phyloP scores from a whole-genome alignment of 2,797 vertebrate species.

The Cheirogaleus major region DNA sequence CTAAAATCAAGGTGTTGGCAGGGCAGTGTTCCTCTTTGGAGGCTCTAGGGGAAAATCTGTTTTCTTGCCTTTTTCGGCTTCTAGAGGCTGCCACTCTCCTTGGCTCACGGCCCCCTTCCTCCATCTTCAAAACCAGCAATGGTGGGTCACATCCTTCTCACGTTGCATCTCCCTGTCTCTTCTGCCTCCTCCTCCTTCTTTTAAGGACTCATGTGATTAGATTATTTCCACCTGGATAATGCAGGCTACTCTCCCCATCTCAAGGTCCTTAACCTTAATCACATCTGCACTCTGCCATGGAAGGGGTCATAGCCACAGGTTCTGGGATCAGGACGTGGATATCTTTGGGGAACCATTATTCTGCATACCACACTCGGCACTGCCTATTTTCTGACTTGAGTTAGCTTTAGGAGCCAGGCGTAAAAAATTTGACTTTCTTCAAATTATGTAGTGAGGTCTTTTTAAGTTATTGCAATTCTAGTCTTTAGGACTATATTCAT shows the following conservation, averaged over 20 bases:
- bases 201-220: background rate
- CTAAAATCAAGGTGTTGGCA: background rate
- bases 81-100: background rate
- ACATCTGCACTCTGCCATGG: background rate
- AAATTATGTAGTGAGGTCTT: constrained; percentile 57
- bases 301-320: background rate
- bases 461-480: constrained; percentile 7
- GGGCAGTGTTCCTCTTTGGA: background rate
- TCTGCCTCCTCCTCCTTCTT: background rate
- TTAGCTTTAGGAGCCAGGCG: background rate
- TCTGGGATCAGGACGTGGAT: background rate
- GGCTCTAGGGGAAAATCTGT: background rate
- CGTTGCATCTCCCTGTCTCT: background rate
- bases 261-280: background rate
- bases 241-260: background rate
- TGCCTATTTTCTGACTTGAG: background rate
- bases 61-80: background rate
- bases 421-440: constrained; percentile 16
- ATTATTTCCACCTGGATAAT: background rate
- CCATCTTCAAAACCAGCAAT: background rate
- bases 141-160: background rate
- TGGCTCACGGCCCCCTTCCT: background rate
- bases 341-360: background rate
- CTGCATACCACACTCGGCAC: background rate
- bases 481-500: constrained; percentile 11